A percentile compares a stretch with the other conserved stretches of the same genome.
Conservation (phyloP, 2,113 vertebrate species). For the Copsychus sechellarum region DNA sequence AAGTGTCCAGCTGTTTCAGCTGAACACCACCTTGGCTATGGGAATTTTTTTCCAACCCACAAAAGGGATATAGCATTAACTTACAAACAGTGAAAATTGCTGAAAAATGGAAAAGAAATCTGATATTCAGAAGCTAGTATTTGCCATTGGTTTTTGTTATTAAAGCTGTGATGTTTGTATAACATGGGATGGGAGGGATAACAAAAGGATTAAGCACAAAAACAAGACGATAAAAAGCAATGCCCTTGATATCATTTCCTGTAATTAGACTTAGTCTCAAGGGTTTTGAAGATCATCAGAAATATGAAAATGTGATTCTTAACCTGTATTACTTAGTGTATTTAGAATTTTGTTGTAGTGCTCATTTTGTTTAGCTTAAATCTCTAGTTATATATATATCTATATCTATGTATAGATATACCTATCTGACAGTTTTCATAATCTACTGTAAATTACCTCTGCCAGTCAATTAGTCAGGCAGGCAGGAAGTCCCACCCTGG, state of each 20-base stretch:
- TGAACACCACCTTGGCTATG: constrained; percentile 34
- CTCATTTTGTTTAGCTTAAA: constrained; percentile 30
- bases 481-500: constrained; percentile 93
- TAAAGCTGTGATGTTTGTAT: constrained; percentile 34
- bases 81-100: constrained; percentile 71
- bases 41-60: constrained; percentile 34
- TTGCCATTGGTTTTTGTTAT: neutral
- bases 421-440: constrained; percentile 68
- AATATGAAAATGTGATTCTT: neutral
- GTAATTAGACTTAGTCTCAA: constrained; percentile 32
- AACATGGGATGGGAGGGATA: neutral
- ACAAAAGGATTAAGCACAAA: neutral
- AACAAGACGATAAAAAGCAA: neutral
- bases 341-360: constrained; percentile 13
- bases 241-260: constrained; percentile 58
- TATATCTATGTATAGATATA: neutral
- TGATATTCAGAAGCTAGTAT: neutral
- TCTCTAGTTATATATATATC: neutral
- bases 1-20: constrained; percentile 69
- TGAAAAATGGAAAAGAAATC: constrained; percentile 35
- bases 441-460: constrained; percentile 79
- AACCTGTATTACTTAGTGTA: constrained; percentile 19
- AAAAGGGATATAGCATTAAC: constrained; percentile 59
- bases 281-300: neutral
- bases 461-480: constrained; percentile 84